Evolutionary conservation across 2,888 invertebrate genomes (phyloP).

Genomic region (Boloria euphrosyne): DNA sequence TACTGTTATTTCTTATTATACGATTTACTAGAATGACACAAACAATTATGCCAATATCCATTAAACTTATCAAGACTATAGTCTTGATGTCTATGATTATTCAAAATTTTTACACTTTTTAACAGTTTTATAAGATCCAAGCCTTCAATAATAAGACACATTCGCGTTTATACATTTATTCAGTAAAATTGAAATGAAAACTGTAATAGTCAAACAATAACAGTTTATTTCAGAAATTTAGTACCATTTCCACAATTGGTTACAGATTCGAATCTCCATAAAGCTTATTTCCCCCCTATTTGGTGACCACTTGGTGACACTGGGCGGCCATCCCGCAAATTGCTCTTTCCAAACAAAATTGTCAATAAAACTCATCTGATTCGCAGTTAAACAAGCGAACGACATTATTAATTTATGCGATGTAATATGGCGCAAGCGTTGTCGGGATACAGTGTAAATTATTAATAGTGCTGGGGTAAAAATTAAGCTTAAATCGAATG

Average conservation of each 20-base stretch:
- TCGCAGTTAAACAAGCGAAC: conserved; percentile 82
- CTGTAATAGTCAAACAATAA: too few species aligned
- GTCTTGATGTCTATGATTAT: too few species aligned
- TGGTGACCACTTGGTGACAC: conserved; percentile 77
- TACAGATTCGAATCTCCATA: conserved; percentile 36
- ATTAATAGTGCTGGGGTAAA: conserved; percentile 82
- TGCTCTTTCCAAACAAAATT: conserved; percentile 81
- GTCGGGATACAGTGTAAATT: conserved; percentile 80
- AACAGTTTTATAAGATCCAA: too few species aligned
- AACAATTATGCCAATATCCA: too few species aligned
- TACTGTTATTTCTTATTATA: too few species aligned
- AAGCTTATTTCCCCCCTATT: conserved; percentile 59
- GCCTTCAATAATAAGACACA: too few species aligned
- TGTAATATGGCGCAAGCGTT: conserved; percentile 81
- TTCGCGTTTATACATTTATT: too few species aligned
- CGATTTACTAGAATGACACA: too few species aligned
- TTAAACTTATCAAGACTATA: too few species aligned
- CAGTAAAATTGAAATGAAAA: too few species aligned
- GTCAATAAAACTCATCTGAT: conserved; percentile 83
- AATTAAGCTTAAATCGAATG: conserved; percentile 82
- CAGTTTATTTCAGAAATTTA: conserved; percentile 3
- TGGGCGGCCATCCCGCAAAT: conserved; percentile 79
- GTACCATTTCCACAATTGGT: conserved; percentile 32
- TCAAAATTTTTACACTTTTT: too few species aligned
- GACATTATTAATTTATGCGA: conserved; percentile 82